phyloP scores from a whole-genome alignment of 2,888 invertebrate genomes.

The Tanytarsus gracilentus region DNA sequence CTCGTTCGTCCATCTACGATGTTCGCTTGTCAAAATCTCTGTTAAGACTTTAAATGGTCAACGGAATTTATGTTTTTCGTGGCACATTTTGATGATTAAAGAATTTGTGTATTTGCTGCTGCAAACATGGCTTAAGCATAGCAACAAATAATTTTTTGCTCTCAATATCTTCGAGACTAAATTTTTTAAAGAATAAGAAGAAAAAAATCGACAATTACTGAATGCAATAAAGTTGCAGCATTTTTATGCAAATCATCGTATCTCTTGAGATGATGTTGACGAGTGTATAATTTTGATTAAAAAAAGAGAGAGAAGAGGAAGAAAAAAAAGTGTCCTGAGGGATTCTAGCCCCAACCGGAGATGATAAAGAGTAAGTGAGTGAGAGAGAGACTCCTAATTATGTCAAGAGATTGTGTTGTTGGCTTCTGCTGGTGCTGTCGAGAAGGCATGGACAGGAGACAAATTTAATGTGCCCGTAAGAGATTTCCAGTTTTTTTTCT shows the following conservation, averaged over 20 bases:
- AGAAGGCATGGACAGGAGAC: conserved; percentile 23
- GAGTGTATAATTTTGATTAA: conserved; percentile 16
- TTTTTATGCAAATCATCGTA: conserved; percentile 26
- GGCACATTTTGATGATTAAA: conserved; percentile 16
- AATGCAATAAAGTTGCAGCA: not conserved
- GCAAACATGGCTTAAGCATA: too few species aligned
- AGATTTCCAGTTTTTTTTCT: not conserved
- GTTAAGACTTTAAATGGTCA: conserved; percentile 16
- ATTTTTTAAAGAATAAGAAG: too few species aligned
- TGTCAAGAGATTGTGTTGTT: conserved; percentile 11
- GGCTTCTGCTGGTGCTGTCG: not conserved
- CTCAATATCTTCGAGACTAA: too few species aligned
- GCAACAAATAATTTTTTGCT: too few species aligned
- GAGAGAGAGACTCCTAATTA: conserved; percentile 24
- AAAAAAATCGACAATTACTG: too few species aligned
- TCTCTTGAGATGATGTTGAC: conserved; percentile 11
- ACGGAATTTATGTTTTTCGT: conserved; percentile 26
- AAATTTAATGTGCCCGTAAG: conserved; percentile 22
- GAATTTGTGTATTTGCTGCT: conserved; percentile 17
- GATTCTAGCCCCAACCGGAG: conserved; percentile 3
- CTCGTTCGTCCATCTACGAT: too few species aligned
- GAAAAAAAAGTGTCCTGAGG: conserved; percentile 19
- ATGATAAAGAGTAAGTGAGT: not conserved
- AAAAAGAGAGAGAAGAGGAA: too few species aligned
- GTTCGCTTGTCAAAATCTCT: conserved; percentile 7